Percentiles rank a stretch among this genome's conserved stretches.
These are phyloP conservation scores for Pristionchus pacificus DNA, from an alignment of 1,140 invertebrate genomes.

Conservation along the genomic window DNA sequence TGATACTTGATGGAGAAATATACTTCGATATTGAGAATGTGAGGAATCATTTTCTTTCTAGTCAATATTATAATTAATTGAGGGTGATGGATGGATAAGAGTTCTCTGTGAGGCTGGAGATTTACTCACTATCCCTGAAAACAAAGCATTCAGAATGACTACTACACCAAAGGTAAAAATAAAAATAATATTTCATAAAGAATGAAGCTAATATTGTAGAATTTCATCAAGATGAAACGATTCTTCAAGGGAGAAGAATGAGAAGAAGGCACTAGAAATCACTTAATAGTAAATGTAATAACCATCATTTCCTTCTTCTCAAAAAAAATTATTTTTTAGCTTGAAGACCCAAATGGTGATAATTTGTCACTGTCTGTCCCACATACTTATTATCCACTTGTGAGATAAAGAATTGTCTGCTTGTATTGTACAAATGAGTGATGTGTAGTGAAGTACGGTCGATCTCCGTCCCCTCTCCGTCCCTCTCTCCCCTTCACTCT, in stretches of 20 bases:
- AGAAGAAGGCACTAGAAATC: too few relatives aligned
- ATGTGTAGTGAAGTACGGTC: too few relatives aligned
- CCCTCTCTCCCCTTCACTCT: too few relatives aligned
- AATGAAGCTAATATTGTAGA: conserved; percentile 36
- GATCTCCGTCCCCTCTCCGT: too few relatives aligned
- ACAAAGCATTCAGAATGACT: conserved; percentile 37
- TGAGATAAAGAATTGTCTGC: too few relatives aligned
- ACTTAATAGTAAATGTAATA: too few relatives aligned
- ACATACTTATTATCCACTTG: too few relatives aligned
- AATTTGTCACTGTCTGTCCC: too few relatives aligned
- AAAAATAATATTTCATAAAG: background rate
- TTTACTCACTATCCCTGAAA: conserved; percentile 30
- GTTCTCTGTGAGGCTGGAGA: conserved; percentile 45
- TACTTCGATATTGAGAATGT: conserved; percentile 54
- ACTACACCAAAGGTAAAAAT: conserved; percentile 36
- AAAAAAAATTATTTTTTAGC: too few relatives aligned
- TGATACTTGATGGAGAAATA: conserved; percentile 51
- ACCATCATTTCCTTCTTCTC: too few relatives aligned
- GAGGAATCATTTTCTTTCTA: background rate
- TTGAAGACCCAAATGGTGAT: too few relatives aligned
- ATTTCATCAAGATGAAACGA: conserved; percentile 56
- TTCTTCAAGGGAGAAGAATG: conserved; percentile 45
- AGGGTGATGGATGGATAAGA: conserved; percentile 48
- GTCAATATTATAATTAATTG: background rate
- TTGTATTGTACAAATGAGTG: too few relatives aligned